Percentiles rank a stretch among this genome's conserved stretches.
phyloP scores from a whole-genome alignment of 1,140 invertebrate species.

The Hypsibius dujardini region DNA sequence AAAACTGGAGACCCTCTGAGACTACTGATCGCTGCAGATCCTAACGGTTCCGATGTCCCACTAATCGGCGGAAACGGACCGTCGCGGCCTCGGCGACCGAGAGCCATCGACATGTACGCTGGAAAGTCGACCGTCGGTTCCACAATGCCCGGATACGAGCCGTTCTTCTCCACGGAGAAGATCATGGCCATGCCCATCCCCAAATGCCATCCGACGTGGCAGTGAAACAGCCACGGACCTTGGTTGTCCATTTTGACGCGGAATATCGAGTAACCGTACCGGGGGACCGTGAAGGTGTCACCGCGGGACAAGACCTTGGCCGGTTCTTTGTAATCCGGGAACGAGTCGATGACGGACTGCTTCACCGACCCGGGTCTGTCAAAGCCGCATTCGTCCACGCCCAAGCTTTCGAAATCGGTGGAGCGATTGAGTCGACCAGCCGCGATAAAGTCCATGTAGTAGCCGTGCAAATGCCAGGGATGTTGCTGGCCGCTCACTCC shows the following conservation, averaged over 20 bases:
- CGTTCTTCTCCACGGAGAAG: conserved; percentile 1
- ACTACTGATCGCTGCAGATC: too few relatives aligned
- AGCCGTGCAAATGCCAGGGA: conserved; percentile 14
- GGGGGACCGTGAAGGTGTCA: background rate
- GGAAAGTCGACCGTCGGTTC: background rate
- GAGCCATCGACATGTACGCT: background rate
- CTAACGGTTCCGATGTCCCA: too few relatives aligned
- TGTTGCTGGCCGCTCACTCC: background rate
- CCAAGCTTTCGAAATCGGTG: background rate
- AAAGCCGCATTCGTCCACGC: background rate
- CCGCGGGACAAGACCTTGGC: background rate
- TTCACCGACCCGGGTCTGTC: background rate
- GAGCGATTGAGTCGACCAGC: background rate
- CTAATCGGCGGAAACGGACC: too few relatives aligned
- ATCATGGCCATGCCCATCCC: background rate
- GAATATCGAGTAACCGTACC: background rate
- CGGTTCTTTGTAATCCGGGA: background rate
- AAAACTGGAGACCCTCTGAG: too few relatives aligned
- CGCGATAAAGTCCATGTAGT: conserved; percentile 15
- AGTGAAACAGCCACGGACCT: background rate
- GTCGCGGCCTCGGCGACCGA: too few relatives aligned
- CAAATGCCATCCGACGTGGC: background rate
- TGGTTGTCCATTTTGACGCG: background rate
- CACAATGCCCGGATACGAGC: conserved; percentile 3
- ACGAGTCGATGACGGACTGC: background rate